Evolutionary conservation across 1,140 invertebrate genomes (phyloP).

Genomic region (Rhopalosiphum maidis): DNA sequence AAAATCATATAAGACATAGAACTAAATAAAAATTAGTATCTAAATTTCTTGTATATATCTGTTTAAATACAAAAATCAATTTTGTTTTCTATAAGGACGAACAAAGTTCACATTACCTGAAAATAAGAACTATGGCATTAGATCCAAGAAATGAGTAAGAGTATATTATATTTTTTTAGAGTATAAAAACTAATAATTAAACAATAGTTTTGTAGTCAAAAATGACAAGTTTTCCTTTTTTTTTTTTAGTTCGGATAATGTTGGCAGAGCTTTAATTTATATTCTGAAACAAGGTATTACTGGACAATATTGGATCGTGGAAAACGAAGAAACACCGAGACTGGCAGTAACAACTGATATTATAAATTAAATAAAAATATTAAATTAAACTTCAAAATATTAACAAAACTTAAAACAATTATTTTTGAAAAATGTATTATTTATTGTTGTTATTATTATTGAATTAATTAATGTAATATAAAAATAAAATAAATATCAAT

Average conservation of each 20-base stretch:
- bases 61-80: background rate
- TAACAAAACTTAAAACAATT: too few relatives aligned
- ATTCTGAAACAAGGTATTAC: background rate
- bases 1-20: background rate
- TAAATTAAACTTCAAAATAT: too few relatives aligned
- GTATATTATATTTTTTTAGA: background rate
- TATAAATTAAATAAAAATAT: background rate
- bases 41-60: background rate
- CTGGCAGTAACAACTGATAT: background rate
- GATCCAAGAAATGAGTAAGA: background rate
- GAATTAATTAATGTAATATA: too few relatives aligned
- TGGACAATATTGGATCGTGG: background rate
- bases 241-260: background rate
- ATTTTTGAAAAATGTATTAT: too few relatives aligned
- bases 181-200: background rate
- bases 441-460: too few relatives aligned
- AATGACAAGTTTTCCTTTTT: background rate
- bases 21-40: background rate
- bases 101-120: background rate
- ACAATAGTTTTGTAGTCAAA: background rate
- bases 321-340: background rate
- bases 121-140: background rate
- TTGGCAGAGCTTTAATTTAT: background rate
- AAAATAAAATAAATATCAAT: too few relatives aligned
- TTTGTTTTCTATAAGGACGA: background rate